Base-by-base conservation (phyloP, 2,113 vertebrate genomes). In the Nerophis ophidion region DNA sequence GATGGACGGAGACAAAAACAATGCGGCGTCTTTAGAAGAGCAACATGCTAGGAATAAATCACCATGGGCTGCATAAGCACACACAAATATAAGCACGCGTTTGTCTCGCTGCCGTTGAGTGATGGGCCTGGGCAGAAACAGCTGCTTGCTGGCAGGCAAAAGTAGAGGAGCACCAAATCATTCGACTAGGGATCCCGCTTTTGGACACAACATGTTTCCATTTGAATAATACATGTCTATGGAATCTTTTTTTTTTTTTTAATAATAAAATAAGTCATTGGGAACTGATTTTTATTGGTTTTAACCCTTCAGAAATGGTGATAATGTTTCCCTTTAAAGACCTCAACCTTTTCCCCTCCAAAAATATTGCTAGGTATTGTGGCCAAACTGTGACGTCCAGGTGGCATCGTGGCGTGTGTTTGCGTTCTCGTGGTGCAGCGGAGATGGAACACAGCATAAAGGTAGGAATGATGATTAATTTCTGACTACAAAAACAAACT, bases 51-150 rank as follows among this genome's bases (percentile, higher is more conserved):
- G 47, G 51, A 62, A 81, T 83, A 60, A 76, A 78, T 80, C 70
- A 74, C 75, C 68, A 81, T 72, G 58, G 67, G 55, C 17, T 49
- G 49, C 57, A 42, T 40, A 47, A 52, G 40, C 50, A 57, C 50
- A 57, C 49, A 59, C 35, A 26, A 55, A 16, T 56, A 60, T 38
- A 56, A 1, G 6, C 47, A 48, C 40, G 47, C 60, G 54, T 35
- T 11, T 48, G 5, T 58, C 49, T 42, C 8, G 7, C 46, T 33
- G 40, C 68, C 60, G 65, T 58, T 74, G 73, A 79, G 60, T 57
- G 68, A 75, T 79, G 53, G 49, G 57, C 55, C 67, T 51, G 74
- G 75, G 74, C 64, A 57, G 65, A 72, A 76, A 61, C 79, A 80
- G 70, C 67, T 70, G 72, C 74, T 78, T 61, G 44, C 40, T 63